Evolutionary conservation across 2,113 vertebrate genomes (phyloP).

Genomic region (Epinephelus moara): DNA sequence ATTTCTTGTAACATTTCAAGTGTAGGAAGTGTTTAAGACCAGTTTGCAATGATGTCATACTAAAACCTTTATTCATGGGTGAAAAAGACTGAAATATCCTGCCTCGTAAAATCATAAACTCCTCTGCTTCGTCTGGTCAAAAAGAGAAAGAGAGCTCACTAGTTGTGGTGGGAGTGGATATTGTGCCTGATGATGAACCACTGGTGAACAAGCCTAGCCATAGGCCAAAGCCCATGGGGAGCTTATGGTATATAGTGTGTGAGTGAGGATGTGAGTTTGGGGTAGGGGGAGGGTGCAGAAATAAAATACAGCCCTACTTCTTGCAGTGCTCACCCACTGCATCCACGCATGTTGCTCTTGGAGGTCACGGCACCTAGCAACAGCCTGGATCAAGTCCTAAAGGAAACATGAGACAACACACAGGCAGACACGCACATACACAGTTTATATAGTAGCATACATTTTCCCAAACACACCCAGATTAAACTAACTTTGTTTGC

Average conservation of each 20-base stretch:
- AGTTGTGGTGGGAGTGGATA: conserved; percentile 13
- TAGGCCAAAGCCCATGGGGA: conserved; percentile 37
- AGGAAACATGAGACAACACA: conserved; percentile 70
- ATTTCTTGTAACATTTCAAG: conserved; percentile 2
- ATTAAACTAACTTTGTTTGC: conserved; percentile 4
- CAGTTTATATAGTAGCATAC: conserved; percentile 35
- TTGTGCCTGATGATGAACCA: conserved; percentile 50
- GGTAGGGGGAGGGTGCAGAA: conserved; percentile 50
- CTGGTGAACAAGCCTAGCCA: conserved; percentile 38
- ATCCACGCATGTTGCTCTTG: conserved; percentile 67
- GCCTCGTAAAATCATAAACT: background rate
- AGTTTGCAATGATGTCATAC: conserved; percentile 19
- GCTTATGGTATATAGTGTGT: conserved; percentile 53
- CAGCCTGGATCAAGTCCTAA: conserved; percentile 66
- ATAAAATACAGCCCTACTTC: conserved; percentile 67
- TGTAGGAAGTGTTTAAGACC: conserved; percentile 19
- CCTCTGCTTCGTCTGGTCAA: conserved; percentile 1
- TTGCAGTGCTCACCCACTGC: conserved; percentile 70
- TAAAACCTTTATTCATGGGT: conserved; percentile 3
- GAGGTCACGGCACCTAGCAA: conserved; percentile 78
- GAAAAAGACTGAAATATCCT: background rate
- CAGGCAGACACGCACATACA: conserved; percentile 33
- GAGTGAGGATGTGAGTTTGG: conserved; percentile 50
- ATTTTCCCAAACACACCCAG: conserved; percentile 33
- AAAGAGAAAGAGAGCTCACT: conserved; percentile 13